Evolutionary conservation across 2,113 vertebrate genomes (phyloP), one percentile per base, ranked within the genome.

Genomic region (Archilochus colubris): DNA sequence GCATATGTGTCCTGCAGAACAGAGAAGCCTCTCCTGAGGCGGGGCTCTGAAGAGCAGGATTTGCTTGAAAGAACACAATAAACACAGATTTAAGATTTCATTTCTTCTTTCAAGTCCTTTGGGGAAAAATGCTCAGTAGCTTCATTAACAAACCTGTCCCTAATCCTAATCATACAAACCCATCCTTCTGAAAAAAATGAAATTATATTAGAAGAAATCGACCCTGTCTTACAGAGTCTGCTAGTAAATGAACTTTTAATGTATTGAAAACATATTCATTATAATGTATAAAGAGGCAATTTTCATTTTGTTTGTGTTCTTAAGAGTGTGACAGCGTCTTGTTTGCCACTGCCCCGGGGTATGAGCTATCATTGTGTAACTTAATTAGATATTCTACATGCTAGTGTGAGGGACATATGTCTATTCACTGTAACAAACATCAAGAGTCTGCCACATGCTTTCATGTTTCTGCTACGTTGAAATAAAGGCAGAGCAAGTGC

Each of bases 341-440:
- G 97, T 98, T 97, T 94, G 97, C 53, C 18, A 93, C 82, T 91
- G 97, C 98, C 98, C 96, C 85, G 54, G 63, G 97, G 97, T 97
- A 97, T 94, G 93, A 96, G 94, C 91, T 80, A 94, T 94, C 97
- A 97, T 97, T 98, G 98, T 98, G 97, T 18, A 40, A 82, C 92
- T 97, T 98, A 95, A 98, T 98, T 98, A 98, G 97, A 97, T 97
- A 98, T 98, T 98, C 98, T 85, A 89, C 80, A 58, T 68, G 97
- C 94, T 95, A 93, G 96, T 87, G 95, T 95, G 97, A 97, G 96
- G 96, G 98, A 97, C 98, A 98, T 98, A 98, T 98, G 98, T 97
- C 97, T 95, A 93, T 97, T 97, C 97, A 94, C 94, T 88, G 91
- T 76, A 73, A 96, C 97, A 95, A 95, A 97, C 95, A 90, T 78